These are phyloP conservation scores for Serinus canaria DNA, from an alignment of 2,113 vertebrate species.

Conservation along the genomic window DNA sequence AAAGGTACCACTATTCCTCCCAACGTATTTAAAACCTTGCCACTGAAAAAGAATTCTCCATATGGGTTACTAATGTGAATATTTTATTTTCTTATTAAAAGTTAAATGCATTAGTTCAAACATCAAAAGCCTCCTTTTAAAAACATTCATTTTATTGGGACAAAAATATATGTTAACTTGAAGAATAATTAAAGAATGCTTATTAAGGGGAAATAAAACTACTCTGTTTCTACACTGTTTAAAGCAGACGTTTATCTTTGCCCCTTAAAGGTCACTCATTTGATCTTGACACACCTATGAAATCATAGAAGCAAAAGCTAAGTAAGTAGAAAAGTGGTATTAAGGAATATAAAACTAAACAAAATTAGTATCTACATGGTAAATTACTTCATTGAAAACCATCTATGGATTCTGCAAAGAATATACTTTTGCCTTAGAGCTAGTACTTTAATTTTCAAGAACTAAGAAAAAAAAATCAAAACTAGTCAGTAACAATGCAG, in stretches of 20 bases:
- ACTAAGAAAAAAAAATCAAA: constrained; percentile 85
- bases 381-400: constrained; percentile 64
- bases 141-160: not conserved
- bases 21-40: not conserved
- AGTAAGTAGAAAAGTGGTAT: constrained; percentile 1
- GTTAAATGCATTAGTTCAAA: not conserved
- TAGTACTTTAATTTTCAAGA: constrained; percentile 93
- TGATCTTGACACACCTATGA: not conserved
- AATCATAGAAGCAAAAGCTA: constrained; percentile 1
- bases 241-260: constrained; percentile 7
- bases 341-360: constrained; percentile 39
- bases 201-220: not conserved
- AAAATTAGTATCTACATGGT: constrained; percentile 66
- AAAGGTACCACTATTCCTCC: not conserved
- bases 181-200: not conserved
- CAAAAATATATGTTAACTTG: not conserved
- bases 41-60: not conserved
- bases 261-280: constrained; percentile 31
- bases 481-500: constrained; percentile 91
- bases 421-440: constrained; percentile 79
- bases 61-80: not conserved
- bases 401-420: constrained; percentile 64
- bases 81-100: not conserved
- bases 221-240: not conserved
- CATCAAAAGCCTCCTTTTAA: not conserved